A percentile compares a stretch with the other conserved stretches of the same genome.
These are phyloP conservation scores for Apamea crenata DNA, from an alignment of 2,888 invertebrate genomes.

Conservation along the genomic window DNA sequence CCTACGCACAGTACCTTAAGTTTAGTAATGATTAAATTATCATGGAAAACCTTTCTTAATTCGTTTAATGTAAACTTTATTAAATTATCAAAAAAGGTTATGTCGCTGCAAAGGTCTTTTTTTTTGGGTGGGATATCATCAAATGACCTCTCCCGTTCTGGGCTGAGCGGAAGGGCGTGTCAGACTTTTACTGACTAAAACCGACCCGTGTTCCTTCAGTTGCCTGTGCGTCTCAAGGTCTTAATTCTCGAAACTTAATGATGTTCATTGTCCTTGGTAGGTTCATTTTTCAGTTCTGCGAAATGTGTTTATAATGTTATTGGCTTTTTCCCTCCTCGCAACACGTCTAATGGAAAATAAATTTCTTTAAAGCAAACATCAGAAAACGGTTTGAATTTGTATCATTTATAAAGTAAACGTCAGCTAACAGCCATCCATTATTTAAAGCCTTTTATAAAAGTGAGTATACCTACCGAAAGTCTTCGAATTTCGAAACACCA, in stretches of 20 bases:
- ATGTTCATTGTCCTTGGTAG: neutral
- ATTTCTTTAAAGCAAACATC: neutral
- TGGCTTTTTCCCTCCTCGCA: neutral
- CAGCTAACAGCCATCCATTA: conserved; percentile 3
- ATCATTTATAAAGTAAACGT: neutral
- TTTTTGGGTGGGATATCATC: too few species aligned
- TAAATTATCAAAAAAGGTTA: conserved; percentile 7
- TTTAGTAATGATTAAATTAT: too few species aligned
- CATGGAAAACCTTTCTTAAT: conserved; percentile 12
- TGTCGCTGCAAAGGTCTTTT: neutral
- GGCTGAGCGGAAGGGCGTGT: too few species aligned
- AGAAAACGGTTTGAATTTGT: neutral
- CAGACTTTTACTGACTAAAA: too few species aligned
- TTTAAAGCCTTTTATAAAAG: neutral
- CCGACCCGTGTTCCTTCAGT: too few species aligned
- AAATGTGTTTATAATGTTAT: neutral
- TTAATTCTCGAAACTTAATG: neutral
- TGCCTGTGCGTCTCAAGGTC: too few species aligned
- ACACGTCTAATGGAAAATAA: neutral
- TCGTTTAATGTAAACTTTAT: neutral
- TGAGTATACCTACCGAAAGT: neutral
- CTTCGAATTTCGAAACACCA: too few species aligned
- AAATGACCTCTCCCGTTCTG: too few species aligned
- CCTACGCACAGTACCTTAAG: too few species aligned
- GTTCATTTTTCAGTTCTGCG: neutral